phyloP scores from a whole-genome alignment of 2,113 vertebrate species.

The Gulo gulo region DNA sequence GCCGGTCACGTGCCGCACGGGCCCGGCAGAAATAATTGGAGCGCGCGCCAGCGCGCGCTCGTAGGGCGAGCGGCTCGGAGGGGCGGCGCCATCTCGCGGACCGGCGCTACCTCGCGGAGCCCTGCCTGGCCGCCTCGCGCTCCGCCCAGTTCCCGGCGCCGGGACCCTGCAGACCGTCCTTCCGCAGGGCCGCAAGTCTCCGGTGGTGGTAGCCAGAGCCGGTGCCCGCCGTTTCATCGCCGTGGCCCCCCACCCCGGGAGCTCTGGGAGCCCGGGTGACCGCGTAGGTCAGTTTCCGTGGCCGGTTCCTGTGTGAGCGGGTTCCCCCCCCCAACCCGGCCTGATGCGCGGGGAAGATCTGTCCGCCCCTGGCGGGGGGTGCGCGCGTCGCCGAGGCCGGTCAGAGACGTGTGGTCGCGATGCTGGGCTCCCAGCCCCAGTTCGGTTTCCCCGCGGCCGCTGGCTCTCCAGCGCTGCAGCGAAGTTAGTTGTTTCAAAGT shows the following conservation, averaged over 20 bases:
- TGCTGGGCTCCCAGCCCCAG: background rate
- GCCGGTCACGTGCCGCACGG: slow-evolving; percentile 59
- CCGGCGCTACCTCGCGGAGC: background rate
- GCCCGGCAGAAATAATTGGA: accelerated
- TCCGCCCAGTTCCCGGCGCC: accelerated
- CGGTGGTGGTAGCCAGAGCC: background rate
- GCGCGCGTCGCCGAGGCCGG: background rate
- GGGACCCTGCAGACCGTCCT: accelerated
- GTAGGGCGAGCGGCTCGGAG: accelerated
- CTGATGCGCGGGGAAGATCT: background rate
- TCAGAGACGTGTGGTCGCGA: background rate
- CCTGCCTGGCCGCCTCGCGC: accelerated
- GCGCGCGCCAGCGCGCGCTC: background rate
- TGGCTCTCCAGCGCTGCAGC: background rate
- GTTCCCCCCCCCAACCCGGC: background rate
- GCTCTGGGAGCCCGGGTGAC: background rate
- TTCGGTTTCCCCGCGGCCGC: background rate
- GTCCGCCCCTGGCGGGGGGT: background rate
- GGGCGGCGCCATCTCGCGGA: background rate
- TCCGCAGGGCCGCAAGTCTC: background rate
- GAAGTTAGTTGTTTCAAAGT: background rate
- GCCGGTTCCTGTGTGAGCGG: background rate
- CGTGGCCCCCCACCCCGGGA: background rate
- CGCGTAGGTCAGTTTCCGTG: slow-evolving; percentile 54
- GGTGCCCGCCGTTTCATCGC: background rate